Conservation (phyloP, 2,888 invertebrate species). For the Calameuta pallipes region DNA sequence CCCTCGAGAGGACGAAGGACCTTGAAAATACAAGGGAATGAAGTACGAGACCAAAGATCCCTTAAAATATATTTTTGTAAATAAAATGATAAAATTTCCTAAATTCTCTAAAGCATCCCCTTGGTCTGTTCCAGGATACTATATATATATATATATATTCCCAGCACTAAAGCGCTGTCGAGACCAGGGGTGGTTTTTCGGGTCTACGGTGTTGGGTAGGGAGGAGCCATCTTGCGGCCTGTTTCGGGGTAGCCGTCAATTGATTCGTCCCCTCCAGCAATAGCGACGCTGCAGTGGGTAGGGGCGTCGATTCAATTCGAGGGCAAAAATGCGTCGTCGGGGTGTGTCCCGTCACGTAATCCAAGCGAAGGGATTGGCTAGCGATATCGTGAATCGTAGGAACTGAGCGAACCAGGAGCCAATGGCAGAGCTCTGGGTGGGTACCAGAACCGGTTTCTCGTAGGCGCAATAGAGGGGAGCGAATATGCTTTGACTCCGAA, state of each 20-base stretch:
- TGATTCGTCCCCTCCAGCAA: constrained; percentile 61
- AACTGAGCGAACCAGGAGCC: constrained; percentile 37
- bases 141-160: neutral
- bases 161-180: neutral
- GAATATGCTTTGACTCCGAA: constrained; percentile 48
- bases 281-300: constrained; percentile 27
- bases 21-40: neutral
- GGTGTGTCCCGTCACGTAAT: constrained; percentile 48
- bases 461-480: constrained; percentile 51
- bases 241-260: constrained; percentile 61
- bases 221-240: constrained; percentile 66
- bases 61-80: neutral
- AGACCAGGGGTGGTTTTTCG: constrained; percentile 22
- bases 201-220: constrained; percentile 50
- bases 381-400: constrained; percentile 38
- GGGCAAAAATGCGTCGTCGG: constrained; percentile 50
- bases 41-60: neutral
- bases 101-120: neutral
- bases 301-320: constrained; percentile 63
- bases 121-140: neutral
- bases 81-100: neutral
- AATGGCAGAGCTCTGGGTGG: constrained; percentile 55
- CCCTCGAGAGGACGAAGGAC: neutral
- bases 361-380: constrained; percentile 42
- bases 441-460: constrained; percentile 52